Base-by-base conservation (phyloP, 2,797 vertebrate genomes). In the Adrianichthys oophorus region DNA sequence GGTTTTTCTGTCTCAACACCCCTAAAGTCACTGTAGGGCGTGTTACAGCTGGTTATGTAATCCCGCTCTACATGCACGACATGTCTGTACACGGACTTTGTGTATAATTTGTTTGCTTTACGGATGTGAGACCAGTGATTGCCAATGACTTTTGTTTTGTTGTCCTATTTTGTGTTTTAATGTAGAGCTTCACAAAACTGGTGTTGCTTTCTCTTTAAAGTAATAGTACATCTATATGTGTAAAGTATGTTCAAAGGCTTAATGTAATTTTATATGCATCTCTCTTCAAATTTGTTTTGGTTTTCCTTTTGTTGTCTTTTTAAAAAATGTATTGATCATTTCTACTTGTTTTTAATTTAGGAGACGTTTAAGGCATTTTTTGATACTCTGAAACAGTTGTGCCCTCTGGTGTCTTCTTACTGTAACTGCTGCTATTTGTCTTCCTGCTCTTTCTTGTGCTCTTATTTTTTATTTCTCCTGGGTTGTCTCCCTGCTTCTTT, bases 21-120 rank as follows among this genome's bases (percentile, higher is more conserved):
- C 65, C 72, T 68, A 16, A 62, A 57, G 61, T 42, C 46, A 62
- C 70, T 68, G 19, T 44, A 73, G 82, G 82, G 80, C 13, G 66
- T 87, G 83, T 82, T 65, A 7, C 67, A 41, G 60, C 41, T n/a
- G 0, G 42, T 84, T 87, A 74, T 37, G 16, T 80, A 89, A 88
- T 37, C 47, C 21, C 42, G 68, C 59, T 63, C 78, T 72, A 49
- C 65, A 62, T 50, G 14, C 47, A 76, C 70, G 74, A 52, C 85
- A 85, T 68, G 86, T 51, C 77, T 68, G 54, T 78, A 74, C 80
- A 5, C 59, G 40, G 41, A 42, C 23, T 44, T 47, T 46, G 29
- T 32, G 29, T 8, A 12, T 65, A 47, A 47, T 24, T 19, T 54
- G 19, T 44, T 19, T 46, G 41, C 23, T 61, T 45, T 52, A 44